Percentiles rank a stretch among this genome's conserved stretches.
phyloP scores from a whole-genome alignment of 1,140 invertebrate genomes.

The Pseudomyrmex dendroicus region DNA sequence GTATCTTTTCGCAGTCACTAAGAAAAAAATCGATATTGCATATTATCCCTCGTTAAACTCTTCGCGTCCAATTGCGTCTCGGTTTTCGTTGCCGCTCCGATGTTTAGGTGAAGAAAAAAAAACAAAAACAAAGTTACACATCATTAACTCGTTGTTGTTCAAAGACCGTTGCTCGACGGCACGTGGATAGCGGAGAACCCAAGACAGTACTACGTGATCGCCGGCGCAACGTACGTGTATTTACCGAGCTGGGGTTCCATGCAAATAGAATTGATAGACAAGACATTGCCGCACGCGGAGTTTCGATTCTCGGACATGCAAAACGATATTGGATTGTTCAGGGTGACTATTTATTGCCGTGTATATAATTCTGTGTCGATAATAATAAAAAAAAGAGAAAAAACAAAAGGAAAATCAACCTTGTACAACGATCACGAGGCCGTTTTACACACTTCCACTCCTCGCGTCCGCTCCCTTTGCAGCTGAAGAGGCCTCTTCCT shows the following conservation, averaged over 20 bases:
- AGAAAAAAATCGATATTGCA: background rate
- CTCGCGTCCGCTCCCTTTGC: background rate
- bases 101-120: constrained; percentile 1
- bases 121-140: constrained; percentile 18
- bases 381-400: constrained; percentile 40
- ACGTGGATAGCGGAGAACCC: constrained; percentile 74
- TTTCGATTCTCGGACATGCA: constrained; percentile 75
- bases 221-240: constrained; percentile 76
- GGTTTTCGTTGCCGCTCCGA: constrained; percentile 19
- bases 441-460: background rate
- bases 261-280: constrained; percentile 75
- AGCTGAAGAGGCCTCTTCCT: constrained; percentile 54
- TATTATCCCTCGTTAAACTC: background rate
- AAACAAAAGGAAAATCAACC: constrained; percentile 16
- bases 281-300: constrained; percentile 74
- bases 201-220: constrained; percentile 72
- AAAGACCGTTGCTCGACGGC: constrained; percentile 4
- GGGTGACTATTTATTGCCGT: constrained; percentile 73
- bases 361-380: constrained; percentile 72
- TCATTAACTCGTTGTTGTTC: constrained; percentile 44
- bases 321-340: constrained; percentile 80
- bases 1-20: no score
- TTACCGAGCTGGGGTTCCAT: constrained; percentile 67
- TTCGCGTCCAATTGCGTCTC: constrained; percentile 3
- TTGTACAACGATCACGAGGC: constrained; percentile 21